phyloP scores from a whole-genome alignment of 1,140 invertebrate species.

The Gonatopus flavifemur region DNA sequence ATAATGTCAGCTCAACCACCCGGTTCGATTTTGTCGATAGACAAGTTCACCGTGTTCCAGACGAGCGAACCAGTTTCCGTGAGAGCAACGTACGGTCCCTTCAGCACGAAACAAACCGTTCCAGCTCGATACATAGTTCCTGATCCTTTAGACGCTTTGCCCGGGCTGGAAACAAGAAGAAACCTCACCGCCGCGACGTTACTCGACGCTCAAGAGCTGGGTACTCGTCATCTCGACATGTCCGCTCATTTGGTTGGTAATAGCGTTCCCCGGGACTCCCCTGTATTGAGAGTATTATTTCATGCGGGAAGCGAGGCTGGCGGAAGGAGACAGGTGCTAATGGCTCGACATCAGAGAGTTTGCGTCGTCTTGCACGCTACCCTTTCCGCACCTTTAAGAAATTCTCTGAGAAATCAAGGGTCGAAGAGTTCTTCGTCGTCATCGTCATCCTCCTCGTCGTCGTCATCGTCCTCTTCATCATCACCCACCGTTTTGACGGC shows the following conservation, averaged over 20 bases:
- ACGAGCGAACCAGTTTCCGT: slow-evolving; percentile 84
- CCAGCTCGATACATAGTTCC: slow-evolving; percentile 86
- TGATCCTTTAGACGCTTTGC: slow-evolving; percentile 67
- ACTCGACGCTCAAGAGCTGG: slow-evolving; percentile 68
- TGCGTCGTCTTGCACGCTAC: slow-evolving; percentile 76
- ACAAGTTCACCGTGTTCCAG: slow-evolving; percentile 86
- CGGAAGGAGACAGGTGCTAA: slow-evolving; percentile 57
- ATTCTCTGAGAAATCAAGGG: slow-evolving; percentile 8
- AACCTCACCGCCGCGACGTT: slow-evolving; percentile 43
- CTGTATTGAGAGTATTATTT: slow-evolving; percentile 84
- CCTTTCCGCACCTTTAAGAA: slow-evolving; percentile 41
- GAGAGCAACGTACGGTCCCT: slow-evolving; percentile 86
- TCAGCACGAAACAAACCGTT: slow-evolving; percentile 90
- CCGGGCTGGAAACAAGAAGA: slow-evolving; percentile 35
- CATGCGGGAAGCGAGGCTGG: slow-evolving; percentile 82
- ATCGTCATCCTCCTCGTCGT: slow-evolving; percentile 40
- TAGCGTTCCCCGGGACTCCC: slow-evolving; percentile 81
- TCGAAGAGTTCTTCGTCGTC: slow-evolving; percentile 7
- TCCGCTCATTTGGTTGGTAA: slow-evolving; percentile 86
- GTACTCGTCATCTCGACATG: slow-evolving; percentile 79
- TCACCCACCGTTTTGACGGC: slow-evolving; percentile 65
- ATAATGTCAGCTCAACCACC: slow-evolving; percentile 55
- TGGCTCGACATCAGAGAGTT: slow-evolving; percentile 64
- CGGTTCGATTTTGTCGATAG: slow-evolving; percentile 68
- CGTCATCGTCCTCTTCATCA: slow-evolving; percentile 9